A percentile compares a stretch with the other conserved stretches of the same genome.
These are phyloP conservation scores for Eilema depressum DNA, from an alignment of 2,888 invertebrate genomes.

Conservation along the genomic window DNA sequence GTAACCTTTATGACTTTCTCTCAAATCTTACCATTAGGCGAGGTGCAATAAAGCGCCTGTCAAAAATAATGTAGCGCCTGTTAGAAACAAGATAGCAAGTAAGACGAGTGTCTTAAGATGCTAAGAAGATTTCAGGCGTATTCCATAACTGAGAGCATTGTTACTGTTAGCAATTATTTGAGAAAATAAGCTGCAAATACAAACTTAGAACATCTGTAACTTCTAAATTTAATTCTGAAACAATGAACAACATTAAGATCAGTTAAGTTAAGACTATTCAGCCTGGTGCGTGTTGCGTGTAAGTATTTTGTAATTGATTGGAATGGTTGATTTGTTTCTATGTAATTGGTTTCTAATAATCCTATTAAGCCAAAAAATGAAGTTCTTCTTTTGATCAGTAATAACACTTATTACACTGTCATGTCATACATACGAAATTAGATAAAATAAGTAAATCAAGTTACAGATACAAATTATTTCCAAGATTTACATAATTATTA, in stretches of 20 bases:
- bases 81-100: slow-evolving; percentile 25
- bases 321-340: too few relatives aligned
- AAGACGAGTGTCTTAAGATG: slow-evolving; percentile 31
- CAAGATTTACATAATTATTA: too few relatives aligned
- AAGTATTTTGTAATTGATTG: too few relatives aligned
- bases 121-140: slow-evolving; percentile 21
- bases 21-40: too few relatives aligned
- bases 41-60: slow-evolving; percentile 19
- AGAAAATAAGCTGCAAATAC: neutral
- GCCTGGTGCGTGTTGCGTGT: neutral
- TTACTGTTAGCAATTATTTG: neutral
- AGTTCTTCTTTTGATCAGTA: too few relatives aligned
- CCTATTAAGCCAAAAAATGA: too few relatives aligned
- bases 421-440: too few relatives aligned
- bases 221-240: neutral
- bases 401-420: too few relatives aligned
- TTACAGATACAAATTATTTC: too few relatives aligned
- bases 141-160: neutral
- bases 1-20: too few relatives aligned
- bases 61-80: slow-evolving; percentile 22
- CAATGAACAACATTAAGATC: neutral
- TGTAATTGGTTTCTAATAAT: too few relatives aligned
- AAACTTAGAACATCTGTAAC: neutral
- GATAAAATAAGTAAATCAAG: too few relatives aligned
- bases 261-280: neutral